These are phyloP conservation scores for Phortica variegata DNA, from an alignment of 1,140 invertebrate species.

Conservation along the genomic window DNA sequence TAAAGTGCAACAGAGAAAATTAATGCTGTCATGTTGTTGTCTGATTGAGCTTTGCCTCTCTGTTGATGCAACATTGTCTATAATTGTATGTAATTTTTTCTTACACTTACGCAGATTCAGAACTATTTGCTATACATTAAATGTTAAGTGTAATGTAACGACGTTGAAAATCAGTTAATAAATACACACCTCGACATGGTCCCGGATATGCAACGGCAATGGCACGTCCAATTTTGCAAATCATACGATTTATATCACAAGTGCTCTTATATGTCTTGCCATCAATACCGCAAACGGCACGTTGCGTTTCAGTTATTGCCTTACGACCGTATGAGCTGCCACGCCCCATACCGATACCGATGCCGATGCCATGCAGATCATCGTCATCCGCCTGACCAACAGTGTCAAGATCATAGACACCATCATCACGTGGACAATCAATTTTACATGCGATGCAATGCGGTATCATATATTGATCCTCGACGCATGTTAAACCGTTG, in stretches of 20 bases:
- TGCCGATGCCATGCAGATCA: constrained; percentile 16
- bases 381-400: constrained; percentile 48
- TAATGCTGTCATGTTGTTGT: background rate
- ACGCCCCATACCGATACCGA: background rate
- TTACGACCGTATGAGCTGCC: background rate
- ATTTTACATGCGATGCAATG: constrained; percentile 79
- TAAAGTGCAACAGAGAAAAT: too few species aligned
- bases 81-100: too few species aligned
- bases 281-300: constrained; percentile 82
- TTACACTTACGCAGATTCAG: too few species aligned
- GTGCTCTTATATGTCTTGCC: constrained; percentile 82
- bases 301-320: constrained; percentile 49
- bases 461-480: constrained; percentile 81
- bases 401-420: constrained; percentile 14
- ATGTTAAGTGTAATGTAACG: too few species aligned
- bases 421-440: constrained; percentile 61
- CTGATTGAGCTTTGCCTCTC: background rate
- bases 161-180: too few species aligned
- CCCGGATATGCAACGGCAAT: constrained; percentile 85
- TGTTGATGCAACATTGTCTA: background rate
- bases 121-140: too few species aligned
- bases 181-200: constrained; percentile 73
- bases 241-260: constrained; percentile 80
- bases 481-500: constrained; percentile 76
- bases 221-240: constrained; percentile 77